Evolutionary conservation across 2,797 vertebrate species (phyloP), one percentile per base, ranked within the genome.

Genomic region (Notamacropus eugenii): DNA sequence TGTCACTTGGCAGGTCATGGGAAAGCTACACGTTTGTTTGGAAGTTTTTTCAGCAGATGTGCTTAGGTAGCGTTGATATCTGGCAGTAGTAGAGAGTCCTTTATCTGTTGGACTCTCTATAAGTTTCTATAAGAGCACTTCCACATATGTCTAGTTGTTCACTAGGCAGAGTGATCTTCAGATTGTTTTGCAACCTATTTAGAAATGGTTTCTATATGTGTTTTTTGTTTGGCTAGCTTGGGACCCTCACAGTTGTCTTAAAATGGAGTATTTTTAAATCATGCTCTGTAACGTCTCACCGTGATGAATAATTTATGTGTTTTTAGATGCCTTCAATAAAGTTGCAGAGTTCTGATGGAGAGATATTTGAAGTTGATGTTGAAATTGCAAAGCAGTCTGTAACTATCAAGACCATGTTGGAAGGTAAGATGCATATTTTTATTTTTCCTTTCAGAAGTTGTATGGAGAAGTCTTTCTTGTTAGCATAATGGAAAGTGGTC

Each of bases 321-420:
- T 97, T 90, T 90, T 97, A 99, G 99, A 99, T 99, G 99, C 99
- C 99, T 98, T 99, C 99, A 55, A 99, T 99, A 98, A 99, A 99
- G 98, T 98, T 99, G 95, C 99, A 99, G 98, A 99, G 99, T 96
- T 99, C 99, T 31, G 99, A 99, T 99, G 99, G 99, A 97, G 99
- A 99, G 97, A 99, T 99, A 98, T 99, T 99, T 92, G 99, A 99
- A 98, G 99, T 99, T 96, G 99, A 99, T 96, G 99, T 99, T 91
- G 99, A 99, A 98, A 99, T 99, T 97, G 99, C 99, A 29, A 99
- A 99, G 95, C 99, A 99, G 96, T 99, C 99, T 62, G 99, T 99
- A 92, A 99, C 99, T 95, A 99, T 99, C 97, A 99, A 99, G 98
- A 99, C 99, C 28, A 99, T 99, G 99, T 98, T 99, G 97, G 99